Conservation (phyloP, 2,113 vertebrate genomes). For the Tauraco erythrolophus region DNA sequence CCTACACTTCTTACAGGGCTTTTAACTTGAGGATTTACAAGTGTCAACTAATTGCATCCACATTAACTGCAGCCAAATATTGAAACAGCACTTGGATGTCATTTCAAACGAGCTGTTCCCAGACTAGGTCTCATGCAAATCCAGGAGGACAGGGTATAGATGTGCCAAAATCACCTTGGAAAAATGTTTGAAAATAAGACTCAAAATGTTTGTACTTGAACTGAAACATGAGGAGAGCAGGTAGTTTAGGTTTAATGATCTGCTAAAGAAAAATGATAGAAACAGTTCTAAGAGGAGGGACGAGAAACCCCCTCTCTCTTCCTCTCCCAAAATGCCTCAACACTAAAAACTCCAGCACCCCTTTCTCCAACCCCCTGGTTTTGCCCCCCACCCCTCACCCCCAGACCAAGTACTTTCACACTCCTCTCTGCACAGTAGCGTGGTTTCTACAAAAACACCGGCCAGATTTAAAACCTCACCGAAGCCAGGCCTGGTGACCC, state of each 20-base stretch:
- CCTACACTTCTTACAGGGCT: neutral
- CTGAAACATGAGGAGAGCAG: neutral
- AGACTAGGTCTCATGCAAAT: neutral
- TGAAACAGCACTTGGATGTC: neutral
- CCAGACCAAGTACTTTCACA: neutral
- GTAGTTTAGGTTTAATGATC: neutral
- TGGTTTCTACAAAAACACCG: neutral
- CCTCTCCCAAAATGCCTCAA: neutral
- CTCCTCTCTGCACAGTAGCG: neutral
- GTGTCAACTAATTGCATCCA: constrained; percentile 28
- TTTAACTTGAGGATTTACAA: constrained; percentile 25
- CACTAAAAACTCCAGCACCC: neutral
- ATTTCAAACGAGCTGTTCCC: neutral
- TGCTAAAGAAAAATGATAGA: neutral
- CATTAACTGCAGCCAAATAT: neutral
- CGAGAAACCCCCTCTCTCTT: neutral
- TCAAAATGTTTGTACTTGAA: neutral
- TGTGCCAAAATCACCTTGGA: neutral
- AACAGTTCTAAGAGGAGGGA: neutral
- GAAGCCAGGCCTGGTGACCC: neutral
- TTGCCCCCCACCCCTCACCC: neutral
- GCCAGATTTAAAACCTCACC: neutral
- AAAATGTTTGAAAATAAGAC: neutral
- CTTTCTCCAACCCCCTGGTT: fast-evolving
- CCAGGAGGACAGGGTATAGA: neutral